Evolutionary conservation across 2,888 invertebrate species (phyloP).

Genomic region (Ochropacha duplaris): DNA sequence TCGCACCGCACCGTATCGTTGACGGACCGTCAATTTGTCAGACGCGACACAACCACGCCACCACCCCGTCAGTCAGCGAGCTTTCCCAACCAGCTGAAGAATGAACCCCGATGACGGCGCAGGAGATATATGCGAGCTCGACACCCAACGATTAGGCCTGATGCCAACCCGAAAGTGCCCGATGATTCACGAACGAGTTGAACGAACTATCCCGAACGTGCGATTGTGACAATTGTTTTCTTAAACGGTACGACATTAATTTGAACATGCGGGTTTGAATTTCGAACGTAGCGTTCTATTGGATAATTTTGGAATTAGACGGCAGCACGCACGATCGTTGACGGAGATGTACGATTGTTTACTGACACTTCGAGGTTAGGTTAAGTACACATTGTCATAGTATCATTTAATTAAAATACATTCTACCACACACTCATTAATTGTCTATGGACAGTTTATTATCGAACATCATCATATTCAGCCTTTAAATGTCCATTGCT

Average conservation of each 20-base stretch:
- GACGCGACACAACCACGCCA: constrained; percentile 45
- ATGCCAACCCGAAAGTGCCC: constrained; percentile 69
- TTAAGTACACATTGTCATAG: not conserved
- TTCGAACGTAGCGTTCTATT: constrained; percentile 49
- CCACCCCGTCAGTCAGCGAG: constrained; percentile 75
- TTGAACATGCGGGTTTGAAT: constrained; percentile 70
- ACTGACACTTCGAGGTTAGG: not conserved
- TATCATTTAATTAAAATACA: constrained; percentile 3
- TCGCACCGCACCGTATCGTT: constrained; percentile 22
- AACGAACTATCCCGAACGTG: constrained; percentile 56
- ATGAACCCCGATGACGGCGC: constrained; percentile 76
- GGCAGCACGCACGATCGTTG: constrained; percentile 13
- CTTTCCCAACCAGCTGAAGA: constrained; percentile 70
- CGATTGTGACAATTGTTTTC: constrained; percentile 76
- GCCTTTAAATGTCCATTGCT: not conserved
- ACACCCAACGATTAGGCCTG: constrained; percentile 75
- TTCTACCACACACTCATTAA: not conserved
- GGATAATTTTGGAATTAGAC: constrained; percentile 49
- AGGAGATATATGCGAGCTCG: constrained; percentile 72
- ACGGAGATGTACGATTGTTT: constrained; percentile 3
- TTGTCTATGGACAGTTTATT: not conserved
- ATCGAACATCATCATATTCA: not conserved
- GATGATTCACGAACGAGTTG: constrained; percentile 76
- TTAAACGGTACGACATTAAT: constrained; percentile 68
- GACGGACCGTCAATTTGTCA: constrained; percentile 78